Conservation (phyloP, 2,888 invertebrate species). For the Flabesymbios commensalis region DNA sequence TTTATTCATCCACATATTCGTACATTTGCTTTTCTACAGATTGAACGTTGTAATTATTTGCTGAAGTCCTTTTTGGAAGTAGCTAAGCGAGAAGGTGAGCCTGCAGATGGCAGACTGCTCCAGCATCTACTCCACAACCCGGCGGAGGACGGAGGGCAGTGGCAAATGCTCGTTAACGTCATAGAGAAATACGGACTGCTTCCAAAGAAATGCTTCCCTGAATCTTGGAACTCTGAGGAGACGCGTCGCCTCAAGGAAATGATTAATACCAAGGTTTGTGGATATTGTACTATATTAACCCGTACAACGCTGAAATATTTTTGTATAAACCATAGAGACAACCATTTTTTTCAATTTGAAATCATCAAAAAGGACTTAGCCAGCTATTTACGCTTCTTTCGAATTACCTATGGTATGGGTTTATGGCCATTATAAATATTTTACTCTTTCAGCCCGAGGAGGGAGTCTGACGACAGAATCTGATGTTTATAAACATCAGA, state of each 20-base stretch:
- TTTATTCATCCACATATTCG: no score
- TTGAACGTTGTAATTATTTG: constrained; percentile 85
- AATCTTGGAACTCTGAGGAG: constrained; percentile 77
- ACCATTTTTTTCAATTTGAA: no score
- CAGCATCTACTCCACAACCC: constrained; percentile 72
- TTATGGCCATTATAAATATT: no score
- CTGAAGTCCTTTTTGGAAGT: constrained; percentile 80
- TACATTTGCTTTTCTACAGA: constrained; percentile 62
- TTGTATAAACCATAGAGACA: no score
- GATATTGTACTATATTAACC: no score
- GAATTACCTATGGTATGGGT: no score
- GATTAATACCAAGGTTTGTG: constrained; percentile 82
- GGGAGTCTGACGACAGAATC: no score
- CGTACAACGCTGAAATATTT: no score
- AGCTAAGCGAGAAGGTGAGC: constrained; percentile 74
- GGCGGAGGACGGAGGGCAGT: constrained; percentile 69
- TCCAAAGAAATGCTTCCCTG: constrained; percentile 86
- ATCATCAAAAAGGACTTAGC: no score
- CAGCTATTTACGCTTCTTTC: no score
- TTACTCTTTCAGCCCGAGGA: no score
- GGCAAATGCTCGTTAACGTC: constrained; percentile 89
- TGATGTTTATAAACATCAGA: no score
- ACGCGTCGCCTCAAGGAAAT: constrained; percentile 78
- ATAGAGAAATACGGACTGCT: constrained; percentile 85
- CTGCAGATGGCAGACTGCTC: constrained; percentile 78